Base-by-base conservation (phyloP, 2,888 invertebrate genomes). In the Boloria selene region DNA sequence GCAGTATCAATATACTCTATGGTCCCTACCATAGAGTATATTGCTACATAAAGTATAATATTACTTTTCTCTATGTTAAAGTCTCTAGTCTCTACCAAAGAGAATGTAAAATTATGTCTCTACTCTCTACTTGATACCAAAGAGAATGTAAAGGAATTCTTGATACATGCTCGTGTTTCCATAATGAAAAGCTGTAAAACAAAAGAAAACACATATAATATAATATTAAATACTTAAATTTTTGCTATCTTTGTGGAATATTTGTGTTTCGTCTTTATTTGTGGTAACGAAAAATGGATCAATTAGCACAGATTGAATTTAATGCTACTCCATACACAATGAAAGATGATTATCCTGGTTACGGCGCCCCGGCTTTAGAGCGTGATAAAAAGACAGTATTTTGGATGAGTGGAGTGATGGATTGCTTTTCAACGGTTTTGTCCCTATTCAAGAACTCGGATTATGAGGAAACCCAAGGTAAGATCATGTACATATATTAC, bases 341-440 rank as follows among this genome's bases (percentile, higher is more conserved):
- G 65, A 78, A 77, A 73, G 80, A 76, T 62, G 74, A 72, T 26
- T 72, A 74, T 51, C 74, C 75, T 71, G 74, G 72, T 65, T 72
- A 73, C 60, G 68, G 70, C 17, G 64, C 71, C 59, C 53, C 74
- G 56, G 68, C 70, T 61, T 68, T 77, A 67, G 77, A 77, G 50
- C 65, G 77, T 26, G 83, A 84, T 26, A 95, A 83, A 92, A 94
- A 71, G 82, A 86, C 73, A 94, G 94, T 72, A 47, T 96, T 73
- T 66, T 97, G 96, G 96, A 94, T 96, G 83, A 96, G 95, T 70
- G 97, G 97, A 0, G 93, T 98, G 64, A 92, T 97, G 74, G 97
- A 97, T 1, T 98, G 98, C 80, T 95, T 98, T 80, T 94, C 97
- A 69, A 97, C 97, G 0, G 96, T 98, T 13, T 93, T 97, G 85